Evolutionary conservation across 2,113 vertebrate genomes (phyloP), one percentile per base, ranked within the genome.

Genomic region (Gallinago jamesoni): DNA sequence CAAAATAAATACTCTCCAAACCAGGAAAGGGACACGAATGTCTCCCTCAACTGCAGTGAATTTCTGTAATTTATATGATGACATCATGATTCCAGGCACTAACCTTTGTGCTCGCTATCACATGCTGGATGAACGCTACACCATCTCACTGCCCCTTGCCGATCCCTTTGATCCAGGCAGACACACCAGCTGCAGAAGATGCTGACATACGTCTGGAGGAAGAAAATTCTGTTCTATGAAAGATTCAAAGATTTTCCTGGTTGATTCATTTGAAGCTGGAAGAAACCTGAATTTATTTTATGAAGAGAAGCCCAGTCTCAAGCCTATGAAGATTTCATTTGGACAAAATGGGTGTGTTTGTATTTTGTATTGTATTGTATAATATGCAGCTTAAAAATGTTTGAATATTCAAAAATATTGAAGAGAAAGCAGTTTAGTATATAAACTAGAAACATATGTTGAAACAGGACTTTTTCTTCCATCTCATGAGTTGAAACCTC

Each of bases 151-250:
- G 0, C 7, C 43, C 47, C 30, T 86, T 81, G 81, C 50, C 3
- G 1, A 86, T 74, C 43, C 68, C 64, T 92, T 93, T 89, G 68
- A 90, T 80, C 79, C 56, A 25, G 68, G 73, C 88, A 96, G 92
- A 81, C 85, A 57, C 48, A 79, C 10, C 74, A 95, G 68, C 92
- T 94, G 93, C 90, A 80, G 82, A 53, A 72, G 84, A 57, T 93
- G 67, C 53, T 93, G 84, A 87, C 52, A 56, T 77, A 24, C 17
- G 39, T 92, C 85, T 92, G 83, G 57, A 91, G 69, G 68, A 92
- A 87, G 52, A 89, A 94, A 92, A 59, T 53, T 92, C 35, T 68
- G 24, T 84, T 93, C 60, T 72, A 41, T 86, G 27, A 57, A 84
- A 59, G 25, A 50, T 56, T 45, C 56, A 70, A 86, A 72, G 72